These are phyloP conservation scores for Ellobius talpinus DNA, from an alignment of 2,113 vertebrate species.

Conservation along the genomic window DNA sequence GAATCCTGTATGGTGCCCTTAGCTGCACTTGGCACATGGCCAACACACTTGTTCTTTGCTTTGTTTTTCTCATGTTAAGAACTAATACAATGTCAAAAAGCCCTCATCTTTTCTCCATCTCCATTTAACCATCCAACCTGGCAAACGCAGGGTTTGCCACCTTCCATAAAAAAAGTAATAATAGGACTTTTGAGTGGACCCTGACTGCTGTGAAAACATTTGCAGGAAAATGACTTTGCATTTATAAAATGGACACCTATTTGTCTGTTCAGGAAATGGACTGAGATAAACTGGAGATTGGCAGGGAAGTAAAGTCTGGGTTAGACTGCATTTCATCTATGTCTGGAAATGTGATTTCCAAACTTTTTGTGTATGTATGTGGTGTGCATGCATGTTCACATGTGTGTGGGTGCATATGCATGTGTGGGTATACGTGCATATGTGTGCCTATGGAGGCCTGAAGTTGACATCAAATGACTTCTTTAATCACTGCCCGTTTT, in stretches of 20 bases:
- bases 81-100: constrained; percentile 49
- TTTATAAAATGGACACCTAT: background rate
- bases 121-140: background rate
- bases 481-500: background rate
- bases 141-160: background rate
- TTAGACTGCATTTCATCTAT: constrained; percentile 41
- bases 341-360: background rate
- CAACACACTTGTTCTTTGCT: background rate
- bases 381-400: background rate
- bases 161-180: constrained; percentile 41
- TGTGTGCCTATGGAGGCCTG: background rate
- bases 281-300: background rate
- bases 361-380: background rate
- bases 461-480: background rate
- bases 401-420: background rate
- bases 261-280: constrained; percentile 53
- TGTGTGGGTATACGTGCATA: background rate
- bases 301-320: background rate
- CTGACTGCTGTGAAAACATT: constrained; percentile 22
- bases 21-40: background rate
- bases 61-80: constrained; percentile 38
- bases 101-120: background rate
- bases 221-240: constrained; percentile 44
- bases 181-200: constrained; percentile 38
- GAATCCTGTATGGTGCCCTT: background rate